Base-by-base conservation (phyloP, 2,888 invertebrate genomes). In the Ophion costatus region DNA sequence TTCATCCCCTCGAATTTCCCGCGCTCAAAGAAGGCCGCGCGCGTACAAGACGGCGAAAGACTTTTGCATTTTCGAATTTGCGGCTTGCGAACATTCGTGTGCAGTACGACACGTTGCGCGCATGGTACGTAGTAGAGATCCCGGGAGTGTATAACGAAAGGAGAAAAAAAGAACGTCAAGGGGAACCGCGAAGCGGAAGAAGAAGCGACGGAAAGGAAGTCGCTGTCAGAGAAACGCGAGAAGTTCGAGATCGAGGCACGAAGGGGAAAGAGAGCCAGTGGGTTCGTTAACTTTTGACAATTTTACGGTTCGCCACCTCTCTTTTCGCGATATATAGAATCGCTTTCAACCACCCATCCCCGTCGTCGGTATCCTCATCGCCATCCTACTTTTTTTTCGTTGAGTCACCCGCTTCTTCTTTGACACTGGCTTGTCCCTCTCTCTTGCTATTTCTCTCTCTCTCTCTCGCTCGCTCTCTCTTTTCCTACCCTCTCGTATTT, bases 241-340 rank as follows among this genome's bases (percentile, higher is more conserved):
- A 73, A 70, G 14, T 73, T 80, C 69, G 79, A 67, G 79, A 64
- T 70, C 59, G 64, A 63, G 78, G 80, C 38, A 56, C 45, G 29
- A 17, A 67, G 51, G 69, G 78, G 56, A 70, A 24, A 51, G 73
- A 78, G 76, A 85, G 78, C 59, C 76, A 63, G 70, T 70, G 86
- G 83, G 89, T 89, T 87, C 86, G 87, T 87, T 89, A 87, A 85
- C 87, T 84, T 88, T 87, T 79, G 85, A 85, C 87, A 86, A 84
- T 87, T 87, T 87, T 78, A 86, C 85, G 77, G 85, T 84, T 87
- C 86, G 75, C 80, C 84, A 86, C 80, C 85, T 82, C 80, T 73
- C 67, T 80, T 71, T 67, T 80, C 82, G 59, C 64, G 70, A 64
- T 61, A 59, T 51, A 63, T 70, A 76, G 29, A 75, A 64, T 57